Base-by-base conservation (phyloP, 2,797 vertebrate species). In the Hippocampus kuda region DNA sequence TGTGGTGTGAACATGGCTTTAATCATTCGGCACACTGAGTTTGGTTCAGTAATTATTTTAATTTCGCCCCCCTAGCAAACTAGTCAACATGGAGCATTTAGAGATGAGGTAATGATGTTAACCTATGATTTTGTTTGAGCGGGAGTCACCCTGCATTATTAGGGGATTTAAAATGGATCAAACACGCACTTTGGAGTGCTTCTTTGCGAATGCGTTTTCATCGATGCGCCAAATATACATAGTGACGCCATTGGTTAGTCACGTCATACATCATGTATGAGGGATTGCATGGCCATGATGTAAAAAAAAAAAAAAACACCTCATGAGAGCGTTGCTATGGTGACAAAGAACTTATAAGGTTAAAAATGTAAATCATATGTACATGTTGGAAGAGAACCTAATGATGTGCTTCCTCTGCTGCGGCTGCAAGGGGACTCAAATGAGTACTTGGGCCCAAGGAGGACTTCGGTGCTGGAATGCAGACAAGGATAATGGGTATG, bases 401-500 rank as follows among this genome's bases (percentile, higher is more conserved):
- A 70, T 69, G 10, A 69, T 42, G 54, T 66, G 46, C 67, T 24
- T 18, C 24, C 48, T 59, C 66, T 48, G 65, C 73, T 67, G 49
- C 30, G 8, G 71, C 68, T 22, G 27, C 62, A 46, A 44, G 46
- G 10, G 34, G 11, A 44, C 38, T 22, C 41, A 11, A 30, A 42
- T 65, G 22, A 65, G 48, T 65, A 65, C 41, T 65, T 65, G 3
- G 42, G 9, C 20, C 12, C 54, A 59, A 16, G 27, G 26, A 59
- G 18, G 60, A 62, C 9, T 62, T 51, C 4, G 22, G 49, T 2
- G 10, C 7, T 2, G 34, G 41, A 70, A 69, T 57, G 7, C 1
- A 61, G 71, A 68, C 67, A 59, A 71, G 75, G 76, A 74, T 76
- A 79, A 80, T 46, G 65, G 72, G 66, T 65, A 66, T 66, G 56